Evolutionary conservation across 1,140 invertebrate genomes (phyloP).

Genomic region (Drosophila navojoa): DNA sequence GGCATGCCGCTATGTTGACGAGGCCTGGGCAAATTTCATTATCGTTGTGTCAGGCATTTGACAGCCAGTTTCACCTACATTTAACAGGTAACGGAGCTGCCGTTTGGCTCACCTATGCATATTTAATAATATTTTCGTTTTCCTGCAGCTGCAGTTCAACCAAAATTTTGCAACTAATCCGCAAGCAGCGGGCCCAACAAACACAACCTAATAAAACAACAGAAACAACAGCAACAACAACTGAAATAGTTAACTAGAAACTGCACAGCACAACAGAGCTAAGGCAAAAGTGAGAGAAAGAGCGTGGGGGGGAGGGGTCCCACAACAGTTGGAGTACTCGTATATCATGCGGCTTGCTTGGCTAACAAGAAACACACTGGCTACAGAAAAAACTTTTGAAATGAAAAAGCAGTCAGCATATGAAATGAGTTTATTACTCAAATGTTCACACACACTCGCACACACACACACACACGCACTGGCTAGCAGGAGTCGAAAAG

Average conservation of each 20-base stretch:
- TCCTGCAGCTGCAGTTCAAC: conserved; percentile 32
- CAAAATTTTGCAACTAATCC: conserved; percentile 31
- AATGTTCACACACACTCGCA: conserved; percentile 44
- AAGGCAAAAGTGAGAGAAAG: neutral
- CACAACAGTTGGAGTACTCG: conserved; percentile 44
- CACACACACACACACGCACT: conserved; percentile 6
- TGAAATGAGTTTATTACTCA: conserved; percentile 83
- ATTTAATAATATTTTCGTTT: conserved; percentile 59
- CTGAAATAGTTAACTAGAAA: conserved; percentile 44
- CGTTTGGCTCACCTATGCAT: conserved; percentile 58
- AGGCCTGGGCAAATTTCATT: conserved; percentile 76
- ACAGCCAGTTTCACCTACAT: conserved; percentile 76
- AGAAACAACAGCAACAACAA: conserved; percentile 9
- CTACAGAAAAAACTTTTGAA: conserved; percentile 68
- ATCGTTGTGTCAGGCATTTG: conserved; percentile 71
- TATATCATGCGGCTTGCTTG: conserved; percentile 65
- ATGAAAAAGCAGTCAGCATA: conserved; percentile 83
- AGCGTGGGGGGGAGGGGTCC: neutral
- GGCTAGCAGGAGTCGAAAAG: conserved; percentile 13
- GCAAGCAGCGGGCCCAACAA: conserved; percentile 32
- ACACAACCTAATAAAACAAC: neutral
- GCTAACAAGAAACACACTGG: conserved; percentile 69
- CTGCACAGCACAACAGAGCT: conserved; percentile 22
- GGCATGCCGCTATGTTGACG: conserved; percentile 29
- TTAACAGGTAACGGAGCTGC: conserved; percentile 52